These are phyloP conservation scores for Podarcis siculus DNA, from an alignment of 2,797 vertebrate genomes.

Conservation along the genomic window DNA sequence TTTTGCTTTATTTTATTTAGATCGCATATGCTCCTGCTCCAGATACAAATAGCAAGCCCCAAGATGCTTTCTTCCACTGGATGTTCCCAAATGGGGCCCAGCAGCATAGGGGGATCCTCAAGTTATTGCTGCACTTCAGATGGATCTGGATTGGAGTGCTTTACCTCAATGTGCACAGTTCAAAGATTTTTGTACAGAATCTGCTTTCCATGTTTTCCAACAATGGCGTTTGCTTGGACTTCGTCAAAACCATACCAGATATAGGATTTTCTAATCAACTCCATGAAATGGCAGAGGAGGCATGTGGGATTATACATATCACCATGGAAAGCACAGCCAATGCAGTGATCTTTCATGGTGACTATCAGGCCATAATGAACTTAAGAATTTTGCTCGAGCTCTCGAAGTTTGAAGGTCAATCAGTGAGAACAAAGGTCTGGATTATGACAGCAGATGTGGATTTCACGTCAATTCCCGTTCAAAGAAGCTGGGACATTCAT, in stretches of 20 bases:
- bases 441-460: neutral
- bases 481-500: neutral
- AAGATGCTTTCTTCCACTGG: neutral
- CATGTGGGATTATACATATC: neutral
- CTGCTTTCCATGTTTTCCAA: neutral
- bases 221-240: neutral
- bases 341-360: neutral
- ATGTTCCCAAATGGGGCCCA: neutral
- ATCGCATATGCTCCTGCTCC: neutral
- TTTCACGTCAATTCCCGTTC: neutral
- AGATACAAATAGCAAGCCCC: no score
- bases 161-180: neutral
- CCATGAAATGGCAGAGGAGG: neutral
- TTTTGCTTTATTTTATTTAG: neutral
- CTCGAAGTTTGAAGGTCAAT: neutral
- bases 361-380: no score
- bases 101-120: neutral
- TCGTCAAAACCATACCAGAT: neutral
- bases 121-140: neutral
- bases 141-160: neutral
- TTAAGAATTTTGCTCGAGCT: neutral
- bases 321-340: neutral
- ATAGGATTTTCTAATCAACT: neutral
- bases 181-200: neutral
- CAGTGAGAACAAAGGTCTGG: neutral